Evolutionary conservation across 2,113 vertebrate genomes (phyloP).

Genomic region (Eidolon helvum): DNA sequence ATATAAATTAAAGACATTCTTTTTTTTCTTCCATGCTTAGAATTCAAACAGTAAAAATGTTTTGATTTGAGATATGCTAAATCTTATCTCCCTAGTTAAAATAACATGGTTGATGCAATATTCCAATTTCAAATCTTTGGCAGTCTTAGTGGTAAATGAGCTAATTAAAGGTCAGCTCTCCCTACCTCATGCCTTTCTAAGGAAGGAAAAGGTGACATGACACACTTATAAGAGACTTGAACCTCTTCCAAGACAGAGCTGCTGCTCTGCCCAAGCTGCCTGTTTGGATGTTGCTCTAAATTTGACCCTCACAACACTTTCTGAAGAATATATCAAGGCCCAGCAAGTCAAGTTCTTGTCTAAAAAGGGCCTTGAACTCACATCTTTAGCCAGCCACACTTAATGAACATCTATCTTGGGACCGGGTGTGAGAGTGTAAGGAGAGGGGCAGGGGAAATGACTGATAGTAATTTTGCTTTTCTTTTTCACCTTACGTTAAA

Average conservation of each 20-base stretch:
- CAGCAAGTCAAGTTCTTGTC: neutral
- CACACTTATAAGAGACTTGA: neutral
- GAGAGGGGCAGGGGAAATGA: neutral
- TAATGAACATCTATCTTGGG: neutral
- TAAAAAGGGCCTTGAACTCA: neutral
- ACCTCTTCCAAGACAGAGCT: neutral
- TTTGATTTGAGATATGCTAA: neutral
- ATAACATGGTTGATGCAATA: neutral
- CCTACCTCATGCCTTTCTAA: neutral
- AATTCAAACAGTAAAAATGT: neutral
- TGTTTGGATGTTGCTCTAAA: neutral
- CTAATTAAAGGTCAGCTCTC: neutral
- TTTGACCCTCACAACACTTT: neutral
- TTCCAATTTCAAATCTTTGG: neutral
- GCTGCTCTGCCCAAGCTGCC: neutral
- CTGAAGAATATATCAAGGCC: neutral
- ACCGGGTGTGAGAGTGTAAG: neutral
- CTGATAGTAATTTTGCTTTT: slow-evolving; percentile 3
- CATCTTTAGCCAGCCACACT: neutral
- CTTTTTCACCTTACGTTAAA: neutral
- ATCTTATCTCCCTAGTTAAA: neutral
- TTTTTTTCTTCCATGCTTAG: neutral
- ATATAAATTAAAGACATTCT: neutral
- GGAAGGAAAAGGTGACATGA: neutral
- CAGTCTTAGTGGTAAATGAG: neutral